A percentile compares a stretch with the other conserved stretches of the same genome.
phyloP scores from a whole-genome alignment of 1,140 invertebrate species.

The Ladona fulva region DNA sequence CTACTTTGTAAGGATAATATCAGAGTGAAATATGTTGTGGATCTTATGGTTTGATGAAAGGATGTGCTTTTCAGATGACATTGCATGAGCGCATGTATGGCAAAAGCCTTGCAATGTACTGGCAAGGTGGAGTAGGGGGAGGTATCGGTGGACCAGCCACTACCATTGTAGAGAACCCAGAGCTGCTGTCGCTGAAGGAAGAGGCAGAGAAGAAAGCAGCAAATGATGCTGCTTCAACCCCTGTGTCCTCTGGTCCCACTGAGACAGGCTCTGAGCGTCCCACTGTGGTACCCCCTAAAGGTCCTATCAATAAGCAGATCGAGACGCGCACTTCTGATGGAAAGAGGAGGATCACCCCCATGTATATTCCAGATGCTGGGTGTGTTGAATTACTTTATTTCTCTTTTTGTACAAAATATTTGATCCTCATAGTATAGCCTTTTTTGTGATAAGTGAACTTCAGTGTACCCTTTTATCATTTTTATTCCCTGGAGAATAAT shows the following conservation, averaged over 20 bases:
- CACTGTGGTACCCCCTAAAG: slow-evolving; percentile 40
- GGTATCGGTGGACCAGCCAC: slow-evolving; percentile 31
- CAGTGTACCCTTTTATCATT: too few relatives aligned
- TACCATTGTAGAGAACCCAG: slow-evolving; percentile 72
- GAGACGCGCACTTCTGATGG: slow-evolving; percentile 91
- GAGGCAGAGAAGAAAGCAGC: slow-evolving; percentile 9
- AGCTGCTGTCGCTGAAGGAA: slow-evolving; percentile 45
- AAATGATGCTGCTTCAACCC: background rate
- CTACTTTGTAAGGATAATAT: too few relatives aligned
- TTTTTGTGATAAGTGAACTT: too few relatives aligned
- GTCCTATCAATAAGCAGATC: slow-evolving; percentile 85
- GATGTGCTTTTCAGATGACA: slow-evolving; percentile 46
- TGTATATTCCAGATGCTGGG: slow-evolving; percentile 76
- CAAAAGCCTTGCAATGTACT: slow-evolving; percentile 50
- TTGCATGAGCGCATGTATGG: slow-evolving; percentile 81
- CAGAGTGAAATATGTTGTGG: too few relatives aligned
- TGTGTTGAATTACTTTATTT: too few relatives aligned
- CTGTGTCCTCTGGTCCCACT: background rate
- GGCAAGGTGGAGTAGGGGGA: slow-evolving; percentile 14
- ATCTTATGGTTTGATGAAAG: too few relatives aligned
- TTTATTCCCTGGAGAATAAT: too few relatives aligned
- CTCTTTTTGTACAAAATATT: too few relatives aligned
- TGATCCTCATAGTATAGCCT: too few relatives aligned
- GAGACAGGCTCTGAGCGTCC: background rate
- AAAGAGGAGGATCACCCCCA: slow-evolving; percentile 87